Conservation (phyloP, 2,113 vertebrate species). For the Oplegnathus fasciatus region DNA sequence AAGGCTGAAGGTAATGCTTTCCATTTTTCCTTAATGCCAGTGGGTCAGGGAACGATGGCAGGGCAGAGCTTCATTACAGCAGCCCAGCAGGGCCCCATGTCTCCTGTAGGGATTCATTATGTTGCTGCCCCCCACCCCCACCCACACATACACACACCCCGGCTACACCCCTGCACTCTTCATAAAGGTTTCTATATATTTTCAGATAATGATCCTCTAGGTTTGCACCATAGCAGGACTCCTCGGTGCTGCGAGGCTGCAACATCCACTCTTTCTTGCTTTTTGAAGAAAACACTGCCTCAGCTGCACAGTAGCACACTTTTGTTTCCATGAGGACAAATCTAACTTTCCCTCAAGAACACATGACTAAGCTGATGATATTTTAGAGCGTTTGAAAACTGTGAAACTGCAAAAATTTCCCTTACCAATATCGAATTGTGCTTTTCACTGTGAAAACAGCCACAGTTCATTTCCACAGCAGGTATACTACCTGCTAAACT, state of each 20-base stretch:
- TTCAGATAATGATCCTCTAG: slow-evolving; percentile 42
- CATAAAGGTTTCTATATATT: slow-evolving; percentile 43
- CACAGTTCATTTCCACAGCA: slow-evolving; percentile 21
- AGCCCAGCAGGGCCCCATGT: slow-evolving; percentile 84
- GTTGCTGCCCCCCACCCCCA: slow-evolving; percentile 57
- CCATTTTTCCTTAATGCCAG: slow-evolving; percentile 85
- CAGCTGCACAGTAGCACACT: too few relatives aligned
- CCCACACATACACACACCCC: neutral
- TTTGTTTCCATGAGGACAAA: neutral
- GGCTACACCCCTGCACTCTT: slow-evolving; percentile 30
- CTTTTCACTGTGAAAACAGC: slow-evolving; percentile 16
- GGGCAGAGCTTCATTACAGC: slow-evolving; percentile 85
- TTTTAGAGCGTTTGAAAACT: slow-evolving; percentile 33
- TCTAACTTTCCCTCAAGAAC: neutral
- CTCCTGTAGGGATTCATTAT: slow-evolving; percentile 86
- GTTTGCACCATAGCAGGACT: slow-evolving; percentile 7
- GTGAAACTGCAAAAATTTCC: slow-evolving; percentile 19
- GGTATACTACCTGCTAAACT: slow-evolving; percentile 9
- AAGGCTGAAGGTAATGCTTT: slow-evolving; percentile 80
- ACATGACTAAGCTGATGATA: neutral
- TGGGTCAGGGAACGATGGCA: slow-evolving; percentile 85
- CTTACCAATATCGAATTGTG: slow-evolving; percentile 23
- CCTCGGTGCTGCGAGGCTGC: neutral
- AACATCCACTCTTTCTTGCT: neutral
- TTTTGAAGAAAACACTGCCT: slow-evolving; percentile 1